Evolutionary conservation across 2,888 invertebrate species (phyloP), one percentile per base, ranked within the genome.

Genomic region (Mycogona germanica): DNA sequence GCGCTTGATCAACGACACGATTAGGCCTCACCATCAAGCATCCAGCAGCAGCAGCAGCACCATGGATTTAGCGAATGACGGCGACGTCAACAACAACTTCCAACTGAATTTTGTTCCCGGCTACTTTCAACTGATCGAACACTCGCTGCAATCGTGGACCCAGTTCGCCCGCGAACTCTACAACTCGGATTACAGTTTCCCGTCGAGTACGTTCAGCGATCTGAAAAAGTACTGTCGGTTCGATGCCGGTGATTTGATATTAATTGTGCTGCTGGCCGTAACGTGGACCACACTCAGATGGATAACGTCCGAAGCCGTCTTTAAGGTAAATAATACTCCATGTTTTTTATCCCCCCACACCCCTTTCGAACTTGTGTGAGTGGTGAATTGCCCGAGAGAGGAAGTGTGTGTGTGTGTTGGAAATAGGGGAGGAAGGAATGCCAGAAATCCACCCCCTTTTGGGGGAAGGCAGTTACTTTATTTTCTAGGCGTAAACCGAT

Each of bases 281-380:
- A 48, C 53, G 47, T 62, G 60, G 60, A 60, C 61, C n/a, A 30
- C 59, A 26, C 50, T 59, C n/a, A 55, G 61, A 41, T 51, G 57
- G 49, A 30, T 58, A 25, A 37, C 55, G 17, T 58, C 60, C 5
- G 57, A 59, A 53, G 28, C 50, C 29, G 41, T 60, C 49, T 60
- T 61, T 51, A 60, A 59, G 56, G 61, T 62, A 55, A 61, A 44
- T 51, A n/a, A n/a, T n/a, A n/a, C n/a, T n/a, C n/a, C n/a, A n/a
- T n/a, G n/a, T n/a, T n/a, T n/a, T n/a, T n/a, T n/a, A n/a, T n/a
- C n/a, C n/a, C n/a, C n/a, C n/a, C n/a, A n/a, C n/a, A n/a, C n/a
- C n/a, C n/a, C n/a, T n/a, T n/a, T n/a, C n/a, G n/a, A n/a, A n/a
- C n/a, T n/a, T n/a, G n/a, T n/a, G n/a, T n/a, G n/a, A n/a, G n/a